phyloP scores from a whole-genome alignment of 2,797 vertebrate species.

The Rhinella marina region DNA sequence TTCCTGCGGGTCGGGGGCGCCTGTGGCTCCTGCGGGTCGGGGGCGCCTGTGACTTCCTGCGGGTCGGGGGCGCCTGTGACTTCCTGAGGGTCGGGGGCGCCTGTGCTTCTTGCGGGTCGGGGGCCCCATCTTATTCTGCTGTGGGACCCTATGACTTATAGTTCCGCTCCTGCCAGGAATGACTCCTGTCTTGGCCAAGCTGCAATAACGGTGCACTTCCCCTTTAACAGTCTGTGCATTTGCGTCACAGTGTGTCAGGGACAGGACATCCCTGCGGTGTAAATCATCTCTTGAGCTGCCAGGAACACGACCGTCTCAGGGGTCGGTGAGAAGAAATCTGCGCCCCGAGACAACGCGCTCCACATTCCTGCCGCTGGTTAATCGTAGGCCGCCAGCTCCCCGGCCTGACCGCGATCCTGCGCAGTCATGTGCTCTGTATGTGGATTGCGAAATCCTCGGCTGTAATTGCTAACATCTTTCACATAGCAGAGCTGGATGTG shows the following conservation, averaged over 20 bases:
- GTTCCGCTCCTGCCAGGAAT: no score
- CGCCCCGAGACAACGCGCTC: no score
- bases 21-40: no score
- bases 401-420: constrained; percentile 1
- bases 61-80: no score
- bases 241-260: background rate
- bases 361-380: background rate
- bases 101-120: no score
- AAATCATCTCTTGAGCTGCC: background rate
- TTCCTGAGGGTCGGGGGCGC: no score
- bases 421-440: background rate
- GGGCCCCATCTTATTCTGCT: no score
- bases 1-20: no score
- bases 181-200: no score
- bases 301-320: background rate
- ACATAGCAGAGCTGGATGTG: background rate
- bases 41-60: no score
- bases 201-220: no score
- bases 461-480: background rate
- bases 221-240: background rate
- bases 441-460: background rate
- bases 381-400: background rate
- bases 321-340: background rate
- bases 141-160: no score
- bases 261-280: background rate